Evolutionary conservation across 64 coral and sea anemone genomes (phyloP).

Genomic region (Acropora yongei): DNA sequence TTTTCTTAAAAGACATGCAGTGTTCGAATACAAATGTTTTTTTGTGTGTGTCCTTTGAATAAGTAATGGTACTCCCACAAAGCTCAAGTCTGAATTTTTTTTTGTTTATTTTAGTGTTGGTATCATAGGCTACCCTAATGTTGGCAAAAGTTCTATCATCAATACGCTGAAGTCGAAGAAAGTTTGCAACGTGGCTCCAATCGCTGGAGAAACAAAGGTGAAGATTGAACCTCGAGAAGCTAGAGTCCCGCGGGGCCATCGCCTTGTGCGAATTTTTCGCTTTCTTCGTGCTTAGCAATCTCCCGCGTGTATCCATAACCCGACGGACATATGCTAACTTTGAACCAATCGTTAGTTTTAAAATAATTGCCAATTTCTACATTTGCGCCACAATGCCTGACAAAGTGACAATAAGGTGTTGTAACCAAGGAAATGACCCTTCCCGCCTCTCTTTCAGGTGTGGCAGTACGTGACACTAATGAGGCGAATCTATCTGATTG

Average conservation of each 20-base stretch:
- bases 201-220: slow-evolving; percentile 99
- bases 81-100: not conserved
- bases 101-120: slow-evolving; percentile 71
- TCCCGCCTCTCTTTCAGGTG: slow-evolving; percentile 46
- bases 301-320: no score
- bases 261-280: no score
- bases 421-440: not conserved
- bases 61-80: no score
- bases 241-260: no score
- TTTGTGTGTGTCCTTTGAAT: no score
- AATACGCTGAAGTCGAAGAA: slow-evolving; percentile 95
- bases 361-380: no score
- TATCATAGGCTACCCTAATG: slow-evolving; percentile 97
- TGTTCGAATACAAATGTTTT: no score
- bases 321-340: no score
- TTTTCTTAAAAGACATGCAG: no score
- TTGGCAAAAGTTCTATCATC: slow-evolving; percentile 99
- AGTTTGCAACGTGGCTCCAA: slow-evolving; percentile 96
- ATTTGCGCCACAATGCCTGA: no score
- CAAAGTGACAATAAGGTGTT: no score
- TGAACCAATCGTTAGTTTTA: no score
- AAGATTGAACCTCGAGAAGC: not conserved
- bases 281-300: not conserved
- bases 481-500: slow-evolving; percentile 94
- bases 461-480: slow-evolving; percentile 99